phyloP scores from a whole-genome alignment of 30 jellyfish, hydroid and myxozoan genomes.

The Nemopilema nomurai region DNA sequence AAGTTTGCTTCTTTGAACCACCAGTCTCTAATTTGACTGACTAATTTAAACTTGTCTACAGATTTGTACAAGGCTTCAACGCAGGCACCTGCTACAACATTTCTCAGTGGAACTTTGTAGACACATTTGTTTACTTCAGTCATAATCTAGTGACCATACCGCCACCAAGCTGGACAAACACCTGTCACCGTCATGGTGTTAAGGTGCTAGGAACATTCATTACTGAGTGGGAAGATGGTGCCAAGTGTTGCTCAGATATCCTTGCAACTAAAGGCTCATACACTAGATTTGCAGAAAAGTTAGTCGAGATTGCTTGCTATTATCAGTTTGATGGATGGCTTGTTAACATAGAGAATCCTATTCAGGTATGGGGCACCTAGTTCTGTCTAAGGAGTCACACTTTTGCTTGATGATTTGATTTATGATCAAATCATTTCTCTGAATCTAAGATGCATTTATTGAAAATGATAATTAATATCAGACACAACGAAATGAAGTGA shows the following conservation, averaged over 20 bases:
- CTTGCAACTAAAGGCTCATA: constrained; percentile 36
- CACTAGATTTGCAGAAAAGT: constrained; percentile 57
- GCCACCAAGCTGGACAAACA: constrained; percentile 94
- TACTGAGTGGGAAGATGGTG: constrained; percentile 97
- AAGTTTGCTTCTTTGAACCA: too few species aligned
- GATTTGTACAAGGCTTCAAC: constrained; percentile 83
- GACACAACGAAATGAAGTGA: too few species aligned
- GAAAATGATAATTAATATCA: too few species aligned
- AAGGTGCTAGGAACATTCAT: constrained; percentile 90
- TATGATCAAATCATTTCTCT: too few species aligned
- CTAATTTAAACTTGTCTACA: background rate
- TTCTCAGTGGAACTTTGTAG: constrained; percentile 81
- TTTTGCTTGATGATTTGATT: too few species aligned
- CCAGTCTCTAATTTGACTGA: background rate
- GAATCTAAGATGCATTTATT: too few species aligned
- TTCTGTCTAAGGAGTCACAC: too few species aligned
- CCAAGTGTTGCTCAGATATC: constrained; percentile 48
- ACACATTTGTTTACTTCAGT: constrained; percentile 90
- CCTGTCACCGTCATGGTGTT: constrained; percentile 91
- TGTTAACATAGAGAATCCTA: constrained; percentile 79
- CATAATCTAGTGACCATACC: constrained; percentile 95
- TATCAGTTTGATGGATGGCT: constrained; percentile 97
- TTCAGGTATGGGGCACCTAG: constrained; percentile 35
- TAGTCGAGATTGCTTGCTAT: constrained; percentile 81
- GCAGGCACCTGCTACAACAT: constrained; percentile 82